Base-by-base conservation (phyloP, 1,140 invertebrate genomes). In the Trichogramma pretiosum region DNA sequence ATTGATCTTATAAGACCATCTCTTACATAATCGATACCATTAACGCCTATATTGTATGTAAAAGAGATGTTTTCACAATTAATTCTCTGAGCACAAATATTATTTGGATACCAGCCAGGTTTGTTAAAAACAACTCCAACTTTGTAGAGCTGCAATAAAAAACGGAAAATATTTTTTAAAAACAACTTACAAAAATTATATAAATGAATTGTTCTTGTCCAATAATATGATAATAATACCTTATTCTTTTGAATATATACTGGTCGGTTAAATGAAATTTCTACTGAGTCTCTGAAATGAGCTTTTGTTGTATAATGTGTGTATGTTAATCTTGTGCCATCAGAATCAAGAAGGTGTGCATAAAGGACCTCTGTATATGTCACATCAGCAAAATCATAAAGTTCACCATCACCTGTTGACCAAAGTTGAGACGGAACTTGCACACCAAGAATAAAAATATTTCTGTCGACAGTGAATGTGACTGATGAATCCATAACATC, bases 101-200 rank as follows among this genome's bases (percentile, higher is more conserved):
- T 84, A 66, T 81, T 80, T 10, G 83, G 84, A 70, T 88, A 88
- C 74, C 79, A 82, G 13, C 85, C 85, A 48, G 77, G 70, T 64
- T 86, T 85, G 66, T 87, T 87, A 65, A 89, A 80, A 34, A 86
- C 83, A 11, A 88, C 84, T 13, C 81, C 84, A 44, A 89, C 79
- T 64, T 84, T 81, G 62, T 88, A 88, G 32, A 81, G 74, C 77
- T 81, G 63, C 34, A 53, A 19, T 8, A 16, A 35, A n/a, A 8
- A 9, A 11, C 7, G 17, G 17, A 35, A 35, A 35, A n/a, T 39
- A 16, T 21, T 39, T 39, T 39, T 21, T 16, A 21, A 9, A 5
- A 8, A 22, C 19, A 21, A 19, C 19, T 22, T 11, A 10, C 16
- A 13, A 10, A 10, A n/a, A n/a, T n/a, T n/a, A n/a, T n/a, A n/a